Evolutionary conservation across 2,113 vertebrate species (phyloP).

Genomic region (Chaetodon auriga): DNA sequence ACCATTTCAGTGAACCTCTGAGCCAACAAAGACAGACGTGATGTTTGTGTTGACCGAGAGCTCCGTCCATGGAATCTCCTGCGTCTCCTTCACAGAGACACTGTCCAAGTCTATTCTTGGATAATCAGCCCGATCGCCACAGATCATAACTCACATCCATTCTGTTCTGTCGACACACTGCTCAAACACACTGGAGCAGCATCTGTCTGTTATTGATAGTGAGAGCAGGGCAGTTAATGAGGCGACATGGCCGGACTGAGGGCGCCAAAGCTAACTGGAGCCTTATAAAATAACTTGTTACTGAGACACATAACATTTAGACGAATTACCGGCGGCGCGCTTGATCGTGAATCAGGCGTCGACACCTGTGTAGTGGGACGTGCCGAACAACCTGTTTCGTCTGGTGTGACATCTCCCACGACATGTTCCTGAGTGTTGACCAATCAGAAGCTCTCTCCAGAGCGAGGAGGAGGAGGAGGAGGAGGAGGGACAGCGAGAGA

Average conservation of each 20-base stretch:
- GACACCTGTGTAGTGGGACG: too few relatives aligned
- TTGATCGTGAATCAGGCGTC: too few relatives aligned
- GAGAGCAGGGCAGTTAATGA: neutral
- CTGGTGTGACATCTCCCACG: too few relatives aligned
- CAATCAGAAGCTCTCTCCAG: too few relatives aligned
- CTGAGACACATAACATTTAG: neutral
- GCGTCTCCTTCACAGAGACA: neutral
- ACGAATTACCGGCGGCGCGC: too few relatives aligned
- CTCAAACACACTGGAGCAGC: conserved; percentile 3
- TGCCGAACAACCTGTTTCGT: too few relatives aligned
- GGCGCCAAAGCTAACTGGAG: neutral
- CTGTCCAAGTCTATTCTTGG: conserved; percentile 10
- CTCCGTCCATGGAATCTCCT: neutral
- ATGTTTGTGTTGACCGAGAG: conserved; percentile 3
- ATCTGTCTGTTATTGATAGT: conserved; percentile 4
- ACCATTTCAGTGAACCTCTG: neutral
- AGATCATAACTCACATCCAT: conserved; percentile 14
- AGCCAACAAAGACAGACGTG: neutral
- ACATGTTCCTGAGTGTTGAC: too few relatives aligned
- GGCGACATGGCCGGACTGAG: neutral
- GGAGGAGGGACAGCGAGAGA: too few relatives aligned
- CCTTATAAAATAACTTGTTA: neutral
- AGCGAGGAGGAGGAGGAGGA: too few relatives aligned
- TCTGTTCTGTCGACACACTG: neutral
- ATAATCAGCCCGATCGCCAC: conserved; percentile 13